Base-by-base conservation (phyloP, 2,113 vertebrate species). In the Microcebus ravelobensis region DNA sequence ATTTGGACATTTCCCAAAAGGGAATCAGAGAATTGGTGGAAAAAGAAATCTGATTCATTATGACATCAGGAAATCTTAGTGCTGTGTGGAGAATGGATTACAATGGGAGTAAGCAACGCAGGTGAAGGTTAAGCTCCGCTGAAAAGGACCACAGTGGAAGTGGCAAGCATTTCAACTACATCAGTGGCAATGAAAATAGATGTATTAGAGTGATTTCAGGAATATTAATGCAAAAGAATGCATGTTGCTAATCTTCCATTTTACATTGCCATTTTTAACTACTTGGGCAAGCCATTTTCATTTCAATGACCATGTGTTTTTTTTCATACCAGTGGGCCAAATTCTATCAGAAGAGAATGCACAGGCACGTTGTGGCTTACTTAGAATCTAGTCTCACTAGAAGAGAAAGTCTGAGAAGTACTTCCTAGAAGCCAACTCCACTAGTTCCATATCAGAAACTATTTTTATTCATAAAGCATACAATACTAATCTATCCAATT, bases 91-190 rank as follows among this genome's bases (percentile, higher is more conserved):
- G 14, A 92, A 63, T 18, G 29, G 27, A 42, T 18, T 7, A 14
- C 1, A 48, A 76, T 55, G 42, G 63, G 29, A 4, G 0, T 0
- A 61, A 55, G 5, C 6, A 31, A 27, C 17, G 13, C 1, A 55
- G 52, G 52, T 18, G 18, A 55, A 55, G 29, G 14, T 25, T 55
- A 29, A 14, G 9, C 27, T 10, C 42, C 31, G 4, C 1, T 27
- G 25, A 71, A 27, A 55, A 17, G 23, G 65, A 25, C 25, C 57
- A 48, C 34, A 39, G 2, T 1, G 3, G 73, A 90, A 65, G 10
- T 36, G 9, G 29, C 21, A 8, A 2, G 0, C 0, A 2, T 50
- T 85, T 85, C 17, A 1, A 80, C 20, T 29, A 57, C 14, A 42
- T 52, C 9, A 0, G 17, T 8, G 29, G 17, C 34, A n/a, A 42